Evolutionary conservation across 2,888 invertebrate genomes (phyloP), one percentile per base, ranked within the genome.

Genomic region (Pocota personata): DNA sequence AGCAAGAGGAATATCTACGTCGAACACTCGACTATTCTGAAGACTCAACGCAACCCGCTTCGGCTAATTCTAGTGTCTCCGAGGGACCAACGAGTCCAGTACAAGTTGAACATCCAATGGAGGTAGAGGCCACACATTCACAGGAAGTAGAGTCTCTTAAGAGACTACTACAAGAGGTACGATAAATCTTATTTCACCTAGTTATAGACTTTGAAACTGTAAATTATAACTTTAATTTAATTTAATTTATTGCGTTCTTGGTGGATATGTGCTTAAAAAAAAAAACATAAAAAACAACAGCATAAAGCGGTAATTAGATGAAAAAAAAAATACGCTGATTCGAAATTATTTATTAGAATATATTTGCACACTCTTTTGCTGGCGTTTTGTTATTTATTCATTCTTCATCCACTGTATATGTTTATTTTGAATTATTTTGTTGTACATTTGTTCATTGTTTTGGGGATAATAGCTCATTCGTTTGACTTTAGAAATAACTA

Each of bases 121-220:
- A 93, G 88, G 92, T 92, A 79, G 93, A 93, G 83, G 90, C 91
- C 73, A 93, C 92, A 48, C 92, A 91, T 88, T 92, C 92, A 78
- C 93, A 92, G 60, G 96, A 96, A 88, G 95, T 96, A 67, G 95
- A 96, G 91, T 95, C 96, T 89, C 93, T 97, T 12, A 94, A 95
- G 90, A 93, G 95, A 86, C 94, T 97, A 87, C 92, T 97, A 87
- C 96, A 96, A 92, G 97, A 97, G 95, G 97, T 97, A 93, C 90
- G 91, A 14, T 12, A 24, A 3, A 30, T 35, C 7, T 35, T 58
- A 19, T 37, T 37, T 12, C 30, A 19, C 14, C 30, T 0, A 16
- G 37, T 19, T 48, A 75, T 21, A 50, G 64, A 19, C 66, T 62
- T 78, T 62, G 62, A 78, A 46, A 55, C 69, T 69, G 32, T 24